Percentiles rank a stretch among this genome's conserved stretches.
These are phyloP conservation scores for Eptesicus fuscus DNA, from an alignment of 2,113 vertebrate genomes.

Conservation along the genomic window DNA sequence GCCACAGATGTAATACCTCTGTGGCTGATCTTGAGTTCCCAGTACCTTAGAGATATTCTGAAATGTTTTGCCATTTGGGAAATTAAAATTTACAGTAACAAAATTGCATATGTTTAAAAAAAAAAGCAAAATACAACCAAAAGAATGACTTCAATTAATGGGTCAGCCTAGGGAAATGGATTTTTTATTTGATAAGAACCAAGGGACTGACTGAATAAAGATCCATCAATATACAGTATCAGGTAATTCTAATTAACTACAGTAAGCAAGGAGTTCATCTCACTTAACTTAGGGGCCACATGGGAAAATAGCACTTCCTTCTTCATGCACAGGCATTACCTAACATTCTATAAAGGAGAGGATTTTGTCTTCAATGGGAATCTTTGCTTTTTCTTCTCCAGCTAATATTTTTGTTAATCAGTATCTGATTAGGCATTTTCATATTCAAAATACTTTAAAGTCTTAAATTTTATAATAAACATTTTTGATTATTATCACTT, in stretches of 20 bases:
- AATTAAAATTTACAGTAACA: conserved; percentile 78
- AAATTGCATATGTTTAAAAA: conserved; percentile 60
- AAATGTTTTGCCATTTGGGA: conserved; percentile 73
- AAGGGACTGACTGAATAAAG: conserved; percentile 66
- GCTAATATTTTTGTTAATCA: conserved; percentile 5
- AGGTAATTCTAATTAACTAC: conserved; percentile 74
- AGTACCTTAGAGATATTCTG: conserved; percentile 48
- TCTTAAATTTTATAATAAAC: neutral
- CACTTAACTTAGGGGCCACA: conserved; percentile 57
- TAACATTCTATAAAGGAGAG: neutral
- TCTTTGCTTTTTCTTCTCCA: neutral
- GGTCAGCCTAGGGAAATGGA: conserved; percentile 74
- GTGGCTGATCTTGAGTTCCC: conserved; percentile 33
- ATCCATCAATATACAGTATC: conserved; percentile 57
- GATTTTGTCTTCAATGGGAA: neutral
- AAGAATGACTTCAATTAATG: conserved; percentile 76
- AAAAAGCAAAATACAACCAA: conserved; percentile 61
- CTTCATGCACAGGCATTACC: neutral
- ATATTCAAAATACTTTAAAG: neutral
- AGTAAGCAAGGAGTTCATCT: conserved; percentile 67
- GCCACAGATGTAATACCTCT: neutral
- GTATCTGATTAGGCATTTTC: neutral
- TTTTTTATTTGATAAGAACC: conserved; percentile 73
- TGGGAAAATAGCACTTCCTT: conserved; percentile 38
- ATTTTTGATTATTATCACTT: neutral